Evolutionary conservation across 2,888 invertebrate genomes (phyloP).

Genomic region (Drosophila leonis): DNA sequence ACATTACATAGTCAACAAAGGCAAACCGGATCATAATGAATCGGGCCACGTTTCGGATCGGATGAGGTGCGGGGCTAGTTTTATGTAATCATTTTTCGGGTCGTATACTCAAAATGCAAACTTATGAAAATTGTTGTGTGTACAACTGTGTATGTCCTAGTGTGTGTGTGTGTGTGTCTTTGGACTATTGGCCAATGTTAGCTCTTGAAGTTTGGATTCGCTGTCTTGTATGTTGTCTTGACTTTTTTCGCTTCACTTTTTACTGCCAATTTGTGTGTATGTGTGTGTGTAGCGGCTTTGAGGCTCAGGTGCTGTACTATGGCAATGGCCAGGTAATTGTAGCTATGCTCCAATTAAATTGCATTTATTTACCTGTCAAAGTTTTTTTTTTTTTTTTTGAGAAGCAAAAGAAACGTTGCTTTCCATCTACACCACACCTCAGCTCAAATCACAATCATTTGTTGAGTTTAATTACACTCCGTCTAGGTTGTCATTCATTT

Average conservation of each 20-base stretch:
- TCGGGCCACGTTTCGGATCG: constrained; percentile 30
- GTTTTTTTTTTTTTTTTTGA: constrained; percentile 20
- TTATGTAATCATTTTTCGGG: constrained; percentile 66
- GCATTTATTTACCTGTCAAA: constrained; percentile 69
- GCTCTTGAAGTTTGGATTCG: constrained; percentile 58
- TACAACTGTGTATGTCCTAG: constrained; percentile 4
- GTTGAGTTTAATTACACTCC: constrained; percentile 22
- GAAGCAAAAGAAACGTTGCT: constrained; percentile 35
- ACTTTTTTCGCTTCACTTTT: constrained; percentile 62
- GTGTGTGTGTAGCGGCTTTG: constrained; percentile 17
- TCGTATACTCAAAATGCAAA: constrained; percentile 64
- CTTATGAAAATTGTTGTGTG: constrained; percentile 45
- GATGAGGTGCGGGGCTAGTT: constrained; percentile 15
- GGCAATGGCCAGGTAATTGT: constrained; percentile 56
- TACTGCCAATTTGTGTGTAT: constrained; percentile 45
- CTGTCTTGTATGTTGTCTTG: constrained; percentile 23
- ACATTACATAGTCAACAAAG: constrained; percentile 48
- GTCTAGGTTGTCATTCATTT: constrained; percentile 23
- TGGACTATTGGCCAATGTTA: constrained; percentile 59
- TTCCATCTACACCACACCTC: constrained; percentile 1
- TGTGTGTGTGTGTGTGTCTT: constrained; percentile 11
- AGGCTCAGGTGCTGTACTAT: constrained; percentile 47
- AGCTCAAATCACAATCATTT: constrained; percentile 11
- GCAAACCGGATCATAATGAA: constrained; percentile 55
- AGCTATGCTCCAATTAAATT: constrained; percentile 63